phyloP scores from a whole-genome alignment of 2,113 vertebrate genomes.

The Cephalopterus ornatus region DNA sequence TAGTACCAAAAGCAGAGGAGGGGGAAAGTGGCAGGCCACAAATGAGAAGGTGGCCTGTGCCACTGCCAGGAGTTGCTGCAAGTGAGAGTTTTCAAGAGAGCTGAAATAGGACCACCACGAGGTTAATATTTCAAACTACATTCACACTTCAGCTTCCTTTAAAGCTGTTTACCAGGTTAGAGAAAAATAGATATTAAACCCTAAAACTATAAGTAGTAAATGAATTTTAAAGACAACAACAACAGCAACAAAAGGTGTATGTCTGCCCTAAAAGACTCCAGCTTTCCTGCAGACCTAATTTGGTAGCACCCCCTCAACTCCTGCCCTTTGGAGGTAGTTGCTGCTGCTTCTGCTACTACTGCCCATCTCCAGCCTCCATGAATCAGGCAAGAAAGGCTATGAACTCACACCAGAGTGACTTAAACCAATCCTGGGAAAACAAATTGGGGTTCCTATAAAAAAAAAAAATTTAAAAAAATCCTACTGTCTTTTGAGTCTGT shows the following conservation, averaged over 20 bases:
- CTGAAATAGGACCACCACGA: not conserved
- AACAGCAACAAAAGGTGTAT: not conserved
- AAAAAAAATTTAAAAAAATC: not conserved
- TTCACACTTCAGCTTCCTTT: not conserved
- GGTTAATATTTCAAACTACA: not conserved
- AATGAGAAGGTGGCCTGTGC: not conserved
- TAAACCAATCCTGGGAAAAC: slow-evolving; percentile 37
- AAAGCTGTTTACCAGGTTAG: not conserved
- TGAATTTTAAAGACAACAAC: not conserved
- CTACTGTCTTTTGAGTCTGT: slow-evolving; percentile 25
- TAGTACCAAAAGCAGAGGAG: not conserved
- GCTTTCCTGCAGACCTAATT: not conserved
- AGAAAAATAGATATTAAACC: not conserved
- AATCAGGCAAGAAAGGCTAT: slow-evolving; percentile 16
- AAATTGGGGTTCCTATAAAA: slow-evolving; percentile 16
- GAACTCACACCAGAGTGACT: slow-evolving; percentile 21
- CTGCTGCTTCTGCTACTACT: not conserved
- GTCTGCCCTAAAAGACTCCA: not conserved
- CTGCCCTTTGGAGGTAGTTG: not conserved
- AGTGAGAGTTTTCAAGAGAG: not conserved
- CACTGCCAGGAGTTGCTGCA: not conserved
- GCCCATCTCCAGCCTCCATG: not conserved
- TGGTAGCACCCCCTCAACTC: not conserved
- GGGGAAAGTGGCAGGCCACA: not conserved
- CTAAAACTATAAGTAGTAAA: not conserved